A percentile compares a stretch with the other conserved stretches of the same genome.
These are phyloP conservation scores for Cryptus armator DNA, from an alignment of 2,888 invertebrate genomes.

Conservation along the genomic window DNA sequence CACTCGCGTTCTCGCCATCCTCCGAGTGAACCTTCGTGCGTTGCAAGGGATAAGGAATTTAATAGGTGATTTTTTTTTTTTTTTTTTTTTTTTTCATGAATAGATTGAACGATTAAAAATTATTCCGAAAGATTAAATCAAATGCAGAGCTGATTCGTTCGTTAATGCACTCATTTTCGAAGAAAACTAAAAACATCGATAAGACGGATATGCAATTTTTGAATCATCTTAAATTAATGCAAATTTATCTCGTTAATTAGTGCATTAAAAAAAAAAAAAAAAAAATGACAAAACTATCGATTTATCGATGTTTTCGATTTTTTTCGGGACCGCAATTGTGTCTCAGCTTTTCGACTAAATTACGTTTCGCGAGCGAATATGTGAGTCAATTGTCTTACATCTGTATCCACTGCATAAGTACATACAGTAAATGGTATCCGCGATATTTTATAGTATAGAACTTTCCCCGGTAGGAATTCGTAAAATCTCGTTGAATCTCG, in stretches of 20 bases:
- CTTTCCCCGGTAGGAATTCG: conserved; percentile 80
- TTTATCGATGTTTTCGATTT: too few relatives aligned
- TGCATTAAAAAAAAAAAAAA: too few relatives aligned
- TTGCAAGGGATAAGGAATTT: conserved; percentile 4
- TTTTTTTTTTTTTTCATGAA: conserved; percentile 9
- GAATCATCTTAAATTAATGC: too few relatives aligned
- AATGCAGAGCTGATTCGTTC: neutral
- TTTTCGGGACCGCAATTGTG: too few relatives aligned
- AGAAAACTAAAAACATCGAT: too few relatives aligned
- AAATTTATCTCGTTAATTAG: too few relatives aligned
- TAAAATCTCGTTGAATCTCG: conserved; percentile 80
- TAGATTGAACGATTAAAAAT: conserved; percentile 4
- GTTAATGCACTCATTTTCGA: neutral
- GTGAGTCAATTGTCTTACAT: too few relatives aligned
- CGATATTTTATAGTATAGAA: conserved; percentile 63
- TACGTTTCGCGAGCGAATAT: too few relatives aligned
- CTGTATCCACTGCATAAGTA: too few relatives aligned
- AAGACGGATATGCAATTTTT: too few relatives aligned
- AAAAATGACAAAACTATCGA: too few relatives aligned
- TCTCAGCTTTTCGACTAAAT: too few relatives aligned
- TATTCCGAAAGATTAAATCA: neutral
- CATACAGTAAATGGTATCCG: conserved; percentile 16
- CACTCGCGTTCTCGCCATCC: conserved; percentile 56
- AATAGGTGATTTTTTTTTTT: conserved; percentile 4
- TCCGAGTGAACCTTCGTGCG: conserved; percentile 13